Percentiles rank a stretch among this genome's conserved stretches.
Conservation (phyloP, 2,888 invertebrate species). For the Polyommatus icarus region DNA sequence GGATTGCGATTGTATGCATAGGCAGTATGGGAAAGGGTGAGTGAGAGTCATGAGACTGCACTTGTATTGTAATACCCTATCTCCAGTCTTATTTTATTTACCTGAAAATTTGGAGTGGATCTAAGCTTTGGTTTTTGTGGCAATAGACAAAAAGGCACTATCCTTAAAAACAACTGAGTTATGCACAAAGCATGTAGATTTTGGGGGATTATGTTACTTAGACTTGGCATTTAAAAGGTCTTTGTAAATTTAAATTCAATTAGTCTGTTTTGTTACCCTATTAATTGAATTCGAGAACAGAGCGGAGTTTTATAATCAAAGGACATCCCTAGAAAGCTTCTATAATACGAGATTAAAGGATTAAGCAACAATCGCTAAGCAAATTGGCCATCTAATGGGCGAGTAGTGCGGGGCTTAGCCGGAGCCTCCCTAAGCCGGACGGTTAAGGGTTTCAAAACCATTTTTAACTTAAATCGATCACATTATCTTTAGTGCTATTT, state of each 20-base stretch:
- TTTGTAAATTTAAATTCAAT: neutral
- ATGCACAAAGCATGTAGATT: no score
- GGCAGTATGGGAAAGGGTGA: no score
- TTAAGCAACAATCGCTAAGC: slow-evolving; percentile 30
- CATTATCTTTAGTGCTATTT: slow-evolving; percentile 32
- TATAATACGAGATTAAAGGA: slow-evolving; percentile 29
- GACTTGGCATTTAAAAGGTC: no score
- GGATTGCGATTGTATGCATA: no score
- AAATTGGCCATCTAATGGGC: slow-evolving; percentile 31
- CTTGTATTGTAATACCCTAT: no score
- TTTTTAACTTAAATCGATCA: slow-evolving; percentile 33
- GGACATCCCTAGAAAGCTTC: slow-evolving; percentile 1
- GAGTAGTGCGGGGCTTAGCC: slow-evolving; percentile 27
- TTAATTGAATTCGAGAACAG: neutral
- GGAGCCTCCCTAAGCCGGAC: slow-evolving; percentile 10
- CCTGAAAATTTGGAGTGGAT: no score
- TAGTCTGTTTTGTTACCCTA: neutral
- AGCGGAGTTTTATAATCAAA: slow-evolving; percentile 12
- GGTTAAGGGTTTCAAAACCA: slow-evolving; percentile 31
- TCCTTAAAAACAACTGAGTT: no score
- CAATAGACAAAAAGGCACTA: no score
- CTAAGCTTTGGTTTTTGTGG: no score
- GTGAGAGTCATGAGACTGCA: no score
- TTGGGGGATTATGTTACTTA: neutral
- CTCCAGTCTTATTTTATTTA: no score